A percentile compares a stretch with the other conserved stretches of the same genome.
These are phyloP conservation scores for Esperia sulphurella DNA, from an alignment of 2,888 invertebrate genomes.

Conservation along the genomic window DNA sequence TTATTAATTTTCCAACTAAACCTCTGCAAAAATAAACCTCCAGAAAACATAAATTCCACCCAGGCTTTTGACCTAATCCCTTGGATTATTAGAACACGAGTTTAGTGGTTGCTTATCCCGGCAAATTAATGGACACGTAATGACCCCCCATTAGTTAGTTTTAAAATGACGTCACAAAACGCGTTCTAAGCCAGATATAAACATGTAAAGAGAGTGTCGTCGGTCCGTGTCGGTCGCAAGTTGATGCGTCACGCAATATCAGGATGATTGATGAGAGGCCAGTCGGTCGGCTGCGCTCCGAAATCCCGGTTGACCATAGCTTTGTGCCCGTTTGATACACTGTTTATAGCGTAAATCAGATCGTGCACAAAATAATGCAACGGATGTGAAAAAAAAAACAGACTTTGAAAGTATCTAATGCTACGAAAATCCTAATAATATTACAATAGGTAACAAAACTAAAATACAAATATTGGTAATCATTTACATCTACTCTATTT, in stretches of 20 bases:
- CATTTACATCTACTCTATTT: no score
- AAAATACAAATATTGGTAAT: no score
- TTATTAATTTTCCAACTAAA: no score
- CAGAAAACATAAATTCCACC: not conserved
- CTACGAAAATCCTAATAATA: no score
- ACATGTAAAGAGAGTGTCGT: slow-evolving; percentile 46
- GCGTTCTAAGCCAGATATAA: slow-evolving; percentile 21
- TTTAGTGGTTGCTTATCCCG: slow-evolving; percentile 3
- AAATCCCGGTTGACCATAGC: slow-evolving; percentile 24
- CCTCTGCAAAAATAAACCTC: no score
- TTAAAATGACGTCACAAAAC: slow-evolving; percentile 19
- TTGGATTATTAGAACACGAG: not conserved
- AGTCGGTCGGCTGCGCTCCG: slow-evolving; percentile 17
- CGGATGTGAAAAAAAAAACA: not conserved
- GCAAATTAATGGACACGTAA: slow-evolving; percentile 2
- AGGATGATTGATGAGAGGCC: slow-evolving; percentile 58
- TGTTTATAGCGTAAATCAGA: slow-evolving; percentile 11
- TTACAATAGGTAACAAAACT: no score
- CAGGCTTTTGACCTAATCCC: not conserved
- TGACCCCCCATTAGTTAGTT: slow-evolving; percentile 13
- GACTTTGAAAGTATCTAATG: no score
- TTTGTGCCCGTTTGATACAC: slow-evolving; percentile 14
- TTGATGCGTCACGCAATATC: slow-evolving; percentile 69
- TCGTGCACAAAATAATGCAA: not conserved
- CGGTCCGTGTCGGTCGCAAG: slow-evolving; percentile 26